Percentiles rank a stretch among this genome's conserved stretches.
Conservation (phyloP, 2,888 invertebrate species). For the Boloria selene region DNA sequence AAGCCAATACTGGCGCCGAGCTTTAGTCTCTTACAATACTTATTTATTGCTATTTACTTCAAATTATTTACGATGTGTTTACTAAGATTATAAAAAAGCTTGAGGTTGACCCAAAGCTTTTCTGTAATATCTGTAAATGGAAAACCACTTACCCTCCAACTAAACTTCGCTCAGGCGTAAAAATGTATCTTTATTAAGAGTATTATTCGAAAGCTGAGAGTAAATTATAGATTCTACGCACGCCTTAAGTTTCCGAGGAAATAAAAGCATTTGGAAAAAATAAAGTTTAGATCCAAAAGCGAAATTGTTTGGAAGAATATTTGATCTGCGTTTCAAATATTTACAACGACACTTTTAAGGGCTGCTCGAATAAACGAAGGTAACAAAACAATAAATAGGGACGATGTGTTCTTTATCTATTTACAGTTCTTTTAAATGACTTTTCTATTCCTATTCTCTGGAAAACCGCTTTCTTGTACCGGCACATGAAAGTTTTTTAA, state of each 20-base stretch:
- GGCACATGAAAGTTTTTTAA: too few relatives aligned
- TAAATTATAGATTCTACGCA: constrained; percentile 28
- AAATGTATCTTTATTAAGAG: constrained; percentile 18
- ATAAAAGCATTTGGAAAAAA: constrained; percentile 28
- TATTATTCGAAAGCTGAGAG: constrained; percentile 13
- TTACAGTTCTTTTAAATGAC: not conserved
- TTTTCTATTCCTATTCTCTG: too few relatives aligned
- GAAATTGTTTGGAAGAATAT: constrained; percentile 29
- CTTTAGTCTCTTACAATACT: too few relatives aligned
- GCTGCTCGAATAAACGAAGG: not conserved
- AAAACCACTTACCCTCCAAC: constrained; percentile 2
- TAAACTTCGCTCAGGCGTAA: not conserved
- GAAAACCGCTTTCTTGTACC: too few relatives aligned
- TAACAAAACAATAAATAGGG: not conserved
- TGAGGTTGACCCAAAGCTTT: too few relatives aligned
- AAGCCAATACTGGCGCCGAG: too few relatives aligned
- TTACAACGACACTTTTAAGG: constrained; percentile 18
- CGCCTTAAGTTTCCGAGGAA: constrained; percentile 28
- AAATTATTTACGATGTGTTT: too few relatives aligned
- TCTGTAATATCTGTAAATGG: constrained; percentile 5
- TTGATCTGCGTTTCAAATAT: constrained; percentile 30
- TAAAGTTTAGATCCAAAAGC: constrained; percentile 26
- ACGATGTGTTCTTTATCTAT: not conserved
- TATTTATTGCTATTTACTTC: too few relatives aligned
- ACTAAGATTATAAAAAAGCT: too few relatives aligned